Evolutionary conservation across 2,797 vertebrate species (phyloP).

Genomic region (Gallirallus australis): DNA sequence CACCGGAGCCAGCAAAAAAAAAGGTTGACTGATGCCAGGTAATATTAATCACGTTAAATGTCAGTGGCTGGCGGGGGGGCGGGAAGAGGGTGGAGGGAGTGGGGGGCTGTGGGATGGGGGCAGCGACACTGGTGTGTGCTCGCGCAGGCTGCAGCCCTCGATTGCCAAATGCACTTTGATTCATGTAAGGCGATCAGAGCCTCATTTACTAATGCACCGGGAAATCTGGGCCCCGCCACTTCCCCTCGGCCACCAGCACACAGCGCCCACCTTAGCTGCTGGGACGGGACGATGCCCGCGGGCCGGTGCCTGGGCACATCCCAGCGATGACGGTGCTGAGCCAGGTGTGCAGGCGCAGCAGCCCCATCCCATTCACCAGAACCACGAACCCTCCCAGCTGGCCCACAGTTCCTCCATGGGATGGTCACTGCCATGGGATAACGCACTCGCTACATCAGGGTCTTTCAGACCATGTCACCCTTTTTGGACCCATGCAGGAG

Average conservation of each 20-base stretch:
- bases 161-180: not conserved
- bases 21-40: slow-evolving; percentile 58
- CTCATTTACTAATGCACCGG: slow-evolving; percentile 9
- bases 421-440: not conserved
- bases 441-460: accelerated
- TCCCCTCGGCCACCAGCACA: accelerated
- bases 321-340: not conserved
- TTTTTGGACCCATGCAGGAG: not conserved
- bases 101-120: not conserved
- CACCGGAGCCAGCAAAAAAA: not conserved
- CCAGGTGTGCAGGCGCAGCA: accelerated
- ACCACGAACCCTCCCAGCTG: not conserved
- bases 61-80: not conserved
- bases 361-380: not conserved
- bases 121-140: not conserved
- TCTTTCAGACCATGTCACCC: not conserved
- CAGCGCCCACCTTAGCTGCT: not conserved
- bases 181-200: slow-evolving; percentile 56
- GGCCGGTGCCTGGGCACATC: not conserved
- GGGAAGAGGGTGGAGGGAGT: not conserved
- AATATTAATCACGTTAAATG: slow-evolving; percentile 61
- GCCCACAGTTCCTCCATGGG: accelerated
- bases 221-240: not conserved
- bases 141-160: not conserved
- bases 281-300: accelerated